Conservation (phyloP, 2,797 vertebrate genomes). For the Cossypha caffra region DNA sequence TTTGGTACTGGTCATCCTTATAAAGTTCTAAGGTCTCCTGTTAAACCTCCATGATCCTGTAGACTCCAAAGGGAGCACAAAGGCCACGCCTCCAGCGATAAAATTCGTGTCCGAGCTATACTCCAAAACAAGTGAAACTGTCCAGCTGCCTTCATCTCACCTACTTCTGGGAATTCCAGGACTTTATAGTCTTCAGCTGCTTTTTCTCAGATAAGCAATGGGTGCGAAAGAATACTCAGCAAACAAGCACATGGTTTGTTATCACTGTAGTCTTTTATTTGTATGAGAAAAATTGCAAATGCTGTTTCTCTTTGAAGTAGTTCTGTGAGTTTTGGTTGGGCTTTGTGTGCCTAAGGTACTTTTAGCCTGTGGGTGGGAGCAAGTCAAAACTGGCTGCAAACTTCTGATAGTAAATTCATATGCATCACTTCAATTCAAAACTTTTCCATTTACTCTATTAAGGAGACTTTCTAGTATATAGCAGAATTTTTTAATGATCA, state of each 20-base stretch:
- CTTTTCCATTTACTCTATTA: neutral
- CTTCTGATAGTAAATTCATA: neutral
- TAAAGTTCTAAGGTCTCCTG: neutral
- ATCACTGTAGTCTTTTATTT: neutral
- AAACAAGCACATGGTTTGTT: neutral
- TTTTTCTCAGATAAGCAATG: slow-evolving; percentile 34
- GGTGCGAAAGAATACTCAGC: neutral
- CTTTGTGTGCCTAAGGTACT: neutral
- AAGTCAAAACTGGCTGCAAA: neutral
- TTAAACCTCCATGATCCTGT: neutral
- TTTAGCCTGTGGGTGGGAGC: neutral
- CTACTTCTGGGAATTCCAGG: neutral
- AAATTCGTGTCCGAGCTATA: neutral
- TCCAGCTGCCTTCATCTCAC: neutral
- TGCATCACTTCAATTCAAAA: accelerated
- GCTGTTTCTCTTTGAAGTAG: neutral
- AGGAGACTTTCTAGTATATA: neutral
- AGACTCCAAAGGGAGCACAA: neutral
- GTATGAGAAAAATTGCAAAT: slow-evolving; percentile 36
- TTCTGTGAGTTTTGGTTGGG: neutral
- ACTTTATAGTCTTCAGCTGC: neutral
- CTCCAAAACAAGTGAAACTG: neutral
- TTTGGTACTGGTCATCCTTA: neutral
- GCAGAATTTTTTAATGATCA: neutral
- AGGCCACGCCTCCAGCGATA: neutral